Evolutionary conservation across 2,888 invertebrate genomes (phyloP).

Genomic region (Conomelus anceps): DNA sequence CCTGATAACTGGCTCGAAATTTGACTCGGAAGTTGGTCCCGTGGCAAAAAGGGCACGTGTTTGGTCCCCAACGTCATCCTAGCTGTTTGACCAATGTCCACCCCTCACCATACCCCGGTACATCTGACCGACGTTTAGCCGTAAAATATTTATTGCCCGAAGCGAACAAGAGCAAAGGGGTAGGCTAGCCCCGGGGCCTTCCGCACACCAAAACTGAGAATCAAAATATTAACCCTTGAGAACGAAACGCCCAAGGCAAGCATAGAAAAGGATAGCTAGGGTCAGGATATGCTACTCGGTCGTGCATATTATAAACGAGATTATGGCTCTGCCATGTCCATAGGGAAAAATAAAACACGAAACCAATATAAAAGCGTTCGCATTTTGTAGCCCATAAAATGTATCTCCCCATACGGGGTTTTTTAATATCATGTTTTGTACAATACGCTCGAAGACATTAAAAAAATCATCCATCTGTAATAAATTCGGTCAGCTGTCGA

Average conservation of each 20-base stretch:
- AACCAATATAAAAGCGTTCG: conserved; percentile 11
- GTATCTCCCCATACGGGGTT: background rate
- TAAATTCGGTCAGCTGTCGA: background rate
- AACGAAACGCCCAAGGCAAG: background rate
- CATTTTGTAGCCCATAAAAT: conserved; percentile 11
- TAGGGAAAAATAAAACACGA: conserved; percentile 8
- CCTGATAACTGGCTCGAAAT: background rate
- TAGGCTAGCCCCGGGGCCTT: background rate
- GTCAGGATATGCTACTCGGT: background rate
- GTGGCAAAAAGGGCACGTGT: background rate
- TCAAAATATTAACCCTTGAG: conserved; percentile 10
- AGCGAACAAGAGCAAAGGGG: background rate
- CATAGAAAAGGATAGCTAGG: background rate
- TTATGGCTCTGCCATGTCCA: conserved; percentile 5
- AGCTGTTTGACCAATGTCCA: background rate
- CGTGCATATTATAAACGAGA: conserved; percentile 12
- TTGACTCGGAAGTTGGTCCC: background rate
- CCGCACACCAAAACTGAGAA: conserved; percentile 4
- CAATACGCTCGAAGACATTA: conserved; percentile 10
- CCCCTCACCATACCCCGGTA: background rate
- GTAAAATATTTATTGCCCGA: conserved; percentile 8
- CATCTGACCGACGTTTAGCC: background rate
- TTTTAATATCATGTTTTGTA: conserved; percentile 11
- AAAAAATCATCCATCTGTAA: background rate
- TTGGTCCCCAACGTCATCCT: background rate